These are phyloP conservation scores for Atractosteus spatula DNA, from an alignment of 2,113 vertebrate genomes.

Conservation along the genomic window DNA sequence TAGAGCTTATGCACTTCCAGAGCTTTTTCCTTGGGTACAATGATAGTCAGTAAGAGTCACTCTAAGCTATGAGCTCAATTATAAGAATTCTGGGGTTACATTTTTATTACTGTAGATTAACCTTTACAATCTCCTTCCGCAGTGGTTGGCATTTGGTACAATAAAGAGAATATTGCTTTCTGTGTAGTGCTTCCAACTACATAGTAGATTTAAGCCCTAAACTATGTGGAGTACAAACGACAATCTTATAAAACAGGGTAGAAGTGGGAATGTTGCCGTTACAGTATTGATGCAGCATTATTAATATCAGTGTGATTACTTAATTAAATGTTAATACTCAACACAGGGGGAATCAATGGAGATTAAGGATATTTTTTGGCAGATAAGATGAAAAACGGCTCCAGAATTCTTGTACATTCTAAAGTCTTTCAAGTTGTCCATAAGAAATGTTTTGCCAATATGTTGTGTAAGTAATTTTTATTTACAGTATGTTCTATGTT, in stretches of 20 bases:
- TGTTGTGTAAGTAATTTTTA: no score
- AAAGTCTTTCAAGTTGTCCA: no score
- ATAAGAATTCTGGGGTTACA: neutral
- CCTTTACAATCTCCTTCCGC: neutral
- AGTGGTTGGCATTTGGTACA: neutral
- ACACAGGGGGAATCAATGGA: neutral
- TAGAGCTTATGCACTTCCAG: no score
- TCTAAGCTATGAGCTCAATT: neutral
- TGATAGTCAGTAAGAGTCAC: neutral
- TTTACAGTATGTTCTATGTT: no score
- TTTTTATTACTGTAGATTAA: neutral
- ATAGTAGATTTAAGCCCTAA: slow-evolving; percentile 9
- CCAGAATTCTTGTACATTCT: no score
- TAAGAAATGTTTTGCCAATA: no score
- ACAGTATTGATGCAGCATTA: slow-evolving; percentile 4
- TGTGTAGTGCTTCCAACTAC: neutral
- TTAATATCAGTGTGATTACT: neutral
- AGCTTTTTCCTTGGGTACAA: neutral
- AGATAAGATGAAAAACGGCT: no score
- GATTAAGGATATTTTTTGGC: no score
- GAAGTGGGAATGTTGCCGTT: neutral
- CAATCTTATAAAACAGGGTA: neutral
- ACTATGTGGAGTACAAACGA: neutral
- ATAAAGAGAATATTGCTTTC: neutral
- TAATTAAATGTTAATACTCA: neutral